Evolutionary conservation across 2,797 vertebrate species (phyloP), one percentile per base, ranked within the genome.

Genomic region (Xenops minutus): DNA sequence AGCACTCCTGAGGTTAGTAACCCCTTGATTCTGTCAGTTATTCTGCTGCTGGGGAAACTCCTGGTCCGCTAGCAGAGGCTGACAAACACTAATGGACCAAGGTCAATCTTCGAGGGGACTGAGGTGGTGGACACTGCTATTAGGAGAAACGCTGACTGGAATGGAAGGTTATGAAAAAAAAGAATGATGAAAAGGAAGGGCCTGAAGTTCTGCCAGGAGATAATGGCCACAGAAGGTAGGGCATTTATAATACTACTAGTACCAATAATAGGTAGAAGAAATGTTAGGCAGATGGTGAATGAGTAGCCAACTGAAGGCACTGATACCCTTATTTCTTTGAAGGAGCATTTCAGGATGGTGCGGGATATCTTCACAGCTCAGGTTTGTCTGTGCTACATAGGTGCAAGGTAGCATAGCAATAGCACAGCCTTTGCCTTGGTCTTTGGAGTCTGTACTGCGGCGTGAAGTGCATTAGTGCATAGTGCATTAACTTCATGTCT

Each of bases 391-490:
- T 56, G 46, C 15, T 61, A 9, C 1, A 0, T 44, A 32, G 21
- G 13, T 69, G 2, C 24, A 14, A 30, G n/a, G 68, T 67, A 30
- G 24, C 59, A 11, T 4, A 54, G 20, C 48, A 48, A 0, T 68
- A 74, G 8, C 54, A 16, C 49, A 27, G 55, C 51, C 37, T 83
- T 80, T 80, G 37, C 43, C 32, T 88, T 44, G 22, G 32, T 27
- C 34, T 77, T 9, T 0, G 1, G 23, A 39, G 30, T 77, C 69
- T 6, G 0, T 69, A 17, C 12, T 49, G 49, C 1, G 12, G 13
- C 0, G 0, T 80, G 39, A 58, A 34, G 19, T 43, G 43, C 43
- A 8, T 80, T 62, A 62, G 22, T n/a, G n/a, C n/a, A n/a, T n/a
- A n/a, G n/a, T n/a, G n/a, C n/a, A n/a, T n/a, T n/a, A n/a, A n/a